Conservation (phyloP, 2,797 vertebrate species). For the Protosalanx chinensis region DNA sequence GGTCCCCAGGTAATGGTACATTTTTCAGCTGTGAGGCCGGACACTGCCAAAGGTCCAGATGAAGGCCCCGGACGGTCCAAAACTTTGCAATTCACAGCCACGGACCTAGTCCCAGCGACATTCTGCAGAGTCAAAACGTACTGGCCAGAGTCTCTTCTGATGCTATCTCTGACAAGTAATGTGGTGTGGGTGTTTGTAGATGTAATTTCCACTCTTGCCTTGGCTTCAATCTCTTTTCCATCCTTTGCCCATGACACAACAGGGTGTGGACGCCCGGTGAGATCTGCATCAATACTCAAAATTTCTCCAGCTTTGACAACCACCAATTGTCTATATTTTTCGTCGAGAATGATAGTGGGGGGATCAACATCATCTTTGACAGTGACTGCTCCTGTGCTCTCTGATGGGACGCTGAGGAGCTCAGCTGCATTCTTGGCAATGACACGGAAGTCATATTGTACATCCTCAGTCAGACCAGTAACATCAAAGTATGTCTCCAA, state of each 20-base stretch:
- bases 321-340: slow-evolving; percentile 84
- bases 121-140: slow-evolving; percentile 90
- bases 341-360: slow-evolving; percentile 89
- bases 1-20: slow-evolving; percentile 90
- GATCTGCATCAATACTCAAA: slow-evolving; percentile 89
- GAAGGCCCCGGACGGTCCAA: slow-evolving; percentile 93
- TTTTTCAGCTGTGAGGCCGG: slow-evolving; percentile 88
- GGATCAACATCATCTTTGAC: slow-evolving; percentile 92
- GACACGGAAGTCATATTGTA: slow-evolving; percentile 90
- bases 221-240: slow-evolving; percentile 85
- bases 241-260: slow-evolving; percentile 92
- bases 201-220: slow-evolving; percentile 88
- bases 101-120: slow-evolving; percentile 85
- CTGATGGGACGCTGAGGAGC: slow-evolving; percentile 88
- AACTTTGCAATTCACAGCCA: slow-evolving; percentile 86
- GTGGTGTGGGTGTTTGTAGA: slow-evolving; percentile 80
- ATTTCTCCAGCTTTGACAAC: slow-evolving; percentile 92
- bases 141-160: slow-evolving; percentile 92
- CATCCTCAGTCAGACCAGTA: slow-evolving; percentile 88
- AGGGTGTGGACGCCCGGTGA: slow-evolving; percentile 87
- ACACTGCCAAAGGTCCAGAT: slow-evolving; percentile 86
- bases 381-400: slow-evolving; percentile 88
- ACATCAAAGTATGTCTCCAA: slow-evolving; percentile 91
- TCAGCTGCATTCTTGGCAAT: slow-evolving; percentile 94
- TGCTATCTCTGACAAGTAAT: slow-evolving; percentile 86